These are phyloP conservation scores for Taphrorychus bicolor DNA, from an alignment of 2,888 invertebrate genomes.

Conservation along the genomic window DNA sequence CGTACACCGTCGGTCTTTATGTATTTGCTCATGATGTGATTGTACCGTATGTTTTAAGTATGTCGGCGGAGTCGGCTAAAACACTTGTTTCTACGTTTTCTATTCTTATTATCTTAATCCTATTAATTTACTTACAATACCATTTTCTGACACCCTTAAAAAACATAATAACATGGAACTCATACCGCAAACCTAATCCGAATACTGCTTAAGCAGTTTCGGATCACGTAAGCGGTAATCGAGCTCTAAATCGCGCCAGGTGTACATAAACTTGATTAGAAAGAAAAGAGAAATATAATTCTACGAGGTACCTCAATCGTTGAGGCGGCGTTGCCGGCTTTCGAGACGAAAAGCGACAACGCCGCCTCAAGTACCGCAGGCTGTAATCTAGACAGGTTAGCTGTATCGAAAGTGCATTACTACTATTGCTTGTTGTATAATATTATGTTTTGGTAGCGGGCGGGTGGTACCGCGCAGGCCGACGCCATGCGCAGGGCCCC, in stretches of 20 bases:
- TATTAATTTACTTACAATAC: slow-evolving; percentile 47
- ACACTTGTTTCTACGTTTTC: slow-evolving; percentile 29
- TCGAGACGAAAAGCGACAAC: slow-evolving; percentile 7
- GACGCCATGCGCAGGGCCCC: slow-evolving; percentile 45
- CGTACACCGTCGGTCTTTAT: background rate
- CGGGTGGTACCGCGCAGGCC: background rate
- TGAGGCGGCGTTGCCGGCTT: slow-evolving; percentile 36
- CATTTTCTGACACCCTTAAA: background rate
- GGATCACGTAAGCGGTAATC: too few species aligned
- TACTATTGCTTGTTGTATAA: slow-evolving; percentile 58
- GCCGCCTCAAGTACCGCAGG: slow-evolving; percentile 55
- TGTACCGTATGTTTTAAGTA: slow-evolving; percentile 32
- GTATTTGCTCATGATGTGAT: slow-evolving; percentile 34
- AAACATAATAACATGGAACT: slow-evolving; percentile 6
- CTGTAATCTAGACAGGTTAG: slow-evolving; percentile 63
- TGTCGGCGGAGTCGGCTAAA: slow-evolving; percentile 37
- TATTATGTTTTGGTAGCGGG: slow-evolving; percentile 34
- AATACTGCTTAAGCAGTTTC: too few species aligned
- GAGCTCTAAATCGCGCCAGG: too few species aligned
- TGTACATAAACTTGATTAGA: slow-evolving; percentile 54
- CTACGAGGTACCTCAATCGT: slow-evolving; percentile 62
- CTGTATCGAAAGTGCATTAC: slow-evolving; percentile 61
- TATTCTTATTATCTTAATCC: slow-evolving; percentile 26
- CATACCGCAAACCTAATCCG: too few species aligned
- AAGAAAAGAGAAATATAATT: slow-evolving; percentile 57